Base-by-base conservation (phyloP, 2,113 vertebrate species). In the Gila orcuttii region DNA sequence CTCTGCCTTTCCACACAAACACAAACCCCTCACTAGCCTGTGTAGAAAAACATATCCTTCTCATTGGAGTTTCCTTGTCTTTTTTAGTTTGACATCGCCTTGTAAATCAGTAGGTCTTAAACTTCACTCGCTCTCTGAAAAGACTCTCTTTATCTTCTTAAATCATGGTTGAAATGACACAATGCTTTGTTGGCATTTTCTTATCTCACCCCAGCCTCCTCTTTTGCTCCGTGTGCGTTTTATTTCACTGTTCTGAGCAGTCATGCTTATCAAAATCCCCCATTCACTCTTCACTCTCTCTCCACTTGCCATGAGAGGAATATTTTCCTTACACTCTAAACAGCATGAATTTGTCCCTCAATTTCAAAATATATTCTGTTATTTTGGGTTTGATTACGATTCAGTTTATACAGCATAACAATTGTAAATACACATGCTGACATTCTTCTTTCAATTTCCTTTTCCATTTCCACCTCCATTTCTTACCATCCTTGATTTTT, bases 141-240 rank as follows among this genome's bases (percentile, higher is more conserved):
- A 77, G 13, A 45, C 23, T 31, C 31, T 31, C 39, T 33, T 52
- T 55, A 17, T 86, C 31, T 11, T 52, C 9, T 68, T 47, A 68
- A 68, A 82, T 66, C 60, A 50, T 0, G 3, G 21, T 60, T 81
- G 17, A 47, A 81, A 81, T 50, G 15, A 17, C 39, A 42, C 39
- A 62, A 19, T 47, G 64, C 64, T 69, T 82, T 82, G 45, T 82
- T 69, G 19, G 80, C 62, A 33, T 81, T 82, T 81, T 82, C 79
- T 69, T 68, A 68, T 68, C 60, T 79, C 47, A 23, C 33, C 21
- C 45, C 76, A n/a, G 64, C 64, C 75, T 82, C 80, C 13, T 59
- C 66, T 39, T 45, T 73, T 33, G 60, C 17, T 79, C 3, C 42
- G 15, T 77, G 59, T 79, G 60, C 68, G n/a, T 33, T 86, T 73